phyloP scores from a whole-genome alignment of 1,140 invertebrate genomes.

The Antheraea pernyi region DNA sequence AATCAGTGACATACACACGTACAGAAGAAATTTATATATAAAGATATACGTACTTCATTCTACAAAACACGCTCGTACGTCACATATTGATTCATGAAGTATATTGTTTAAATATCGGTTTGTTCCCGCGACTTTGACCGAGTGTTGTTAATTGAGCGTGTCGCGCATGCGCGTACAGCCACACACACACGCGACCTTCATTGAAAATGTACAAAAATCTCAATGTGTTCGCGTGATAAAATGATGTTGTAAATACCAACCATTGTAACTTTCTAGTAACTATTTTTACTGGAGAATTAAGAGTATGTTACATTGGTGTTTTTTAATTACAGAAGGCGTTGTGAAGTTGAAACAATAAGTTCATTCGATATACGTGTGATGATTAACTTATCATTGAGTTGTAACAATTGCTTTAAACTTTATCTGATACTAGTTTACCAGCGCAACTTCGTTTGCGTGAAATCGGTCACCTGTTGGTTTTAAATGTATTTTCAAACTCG shows the following conservation, averaged over 20 bases:
- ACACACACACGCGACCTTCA: constrained; percentile 17
- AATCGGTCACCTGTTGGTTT: too few species aligned
- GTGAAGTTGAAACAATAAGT: too few species aligned
- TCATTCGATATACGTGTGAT: too few species aligned
- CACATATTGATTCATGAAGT: constrained; percentile 16
- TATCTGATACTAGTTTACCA: too few species aligned
- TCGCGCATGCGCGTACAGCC: constrained; percentile 13
- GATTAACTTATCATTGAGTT: too few species aligned
- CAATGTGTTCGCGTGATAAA: not conserved
- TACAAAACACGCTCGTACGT: not conserved
- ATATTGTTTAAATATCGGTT: constrained; percentile 30
- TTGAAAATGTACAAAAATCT: constrained; percentile 14
- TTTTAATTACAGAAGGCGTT: not conserved
- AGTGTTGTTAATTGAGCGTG: constrained; percentile 26
- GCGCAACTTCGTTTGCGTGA: too few species aligned
- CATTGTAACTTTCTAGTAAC: constrained; percentile 12
- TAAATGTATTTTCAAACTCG: too few species aligned
- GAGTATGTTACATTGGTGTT: not conserved
- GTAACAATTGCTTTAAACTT: too few species aligned
- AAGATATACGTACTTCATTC: too few species aligned
- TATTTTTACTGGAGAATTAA: not conserved
- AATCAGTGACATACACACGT: too few species aligned
- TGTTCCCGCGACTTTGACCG: constrained; percentile 27
- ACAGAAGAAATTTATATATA: too few species aligned
- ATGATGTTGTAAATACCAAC: not conserved